phyloP scores from a whole-genome alignment of 2,888 invertebrate genomes.

The Branchipolynoe longqiensis region DNA sequence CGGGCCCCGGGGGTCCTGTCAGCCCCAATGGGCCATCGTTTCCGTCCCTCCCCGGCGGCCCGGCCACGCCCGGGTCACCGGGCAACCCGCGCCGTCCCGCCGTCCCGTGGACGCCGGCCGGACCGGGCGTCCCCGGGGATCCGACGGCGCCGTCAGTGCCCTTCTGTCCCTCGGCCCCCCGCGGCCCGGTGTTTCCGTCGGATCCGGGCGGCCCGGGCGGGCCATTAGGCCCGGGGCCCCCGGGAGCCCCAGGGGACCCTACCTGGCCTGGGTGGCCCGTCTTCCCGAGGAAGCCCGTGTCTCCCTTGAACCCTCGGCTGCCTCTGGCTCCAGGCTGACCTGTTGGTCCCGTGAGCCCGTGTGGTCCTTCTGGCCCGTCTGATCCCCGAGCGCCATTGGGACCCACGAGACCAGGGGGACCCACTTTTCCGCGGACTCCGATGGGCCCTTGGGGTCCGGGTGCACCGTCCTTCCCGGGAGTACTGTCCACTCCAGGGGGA shows the following conservation, averaged over 20 bases:
- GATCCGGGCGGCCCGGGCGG: conserved; percentile 13
- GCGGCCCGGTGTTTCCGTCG: not conserved
- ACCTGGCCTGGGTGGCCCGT: not conserved
- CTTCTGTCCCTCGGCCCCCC: not conserved
- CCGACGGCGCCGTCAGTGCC: not conserved
- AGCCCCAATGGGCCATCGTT: not conserved
- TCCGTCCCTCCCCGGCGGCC: conserved; percentile 23
- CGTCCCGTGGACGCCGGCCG: not conserved
- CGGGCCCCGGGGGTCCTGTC: not conserved
- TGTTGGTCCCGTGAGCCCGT: conserved; percentile 24
- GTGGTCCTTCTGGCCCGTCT: conserved; percentile 4
- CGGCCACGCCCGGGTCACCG: conserved; percentile 25
- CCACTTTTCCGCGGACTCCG: conserved; percentile 14
- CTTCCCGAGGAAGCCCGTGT: conserved; percentile 33
- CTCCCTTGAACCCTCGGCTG: conserved; percentile 57
- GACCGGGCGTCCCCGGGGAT: not conserved
- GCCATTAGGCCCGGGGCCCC: not conserved
- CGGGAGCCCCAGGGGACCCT: conserved; percentile 48
- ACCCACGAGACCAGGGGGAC: not conserved
- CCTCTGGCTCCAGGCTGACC: conserved; percentile 61
- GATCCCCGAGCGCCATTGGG: conserved; percentile 1
- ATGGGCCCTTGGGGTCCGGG: conserved; percentile 52
- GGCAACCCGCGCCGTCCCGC: not conserved
- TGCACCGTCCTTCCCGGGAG: conserved; percentile 9
- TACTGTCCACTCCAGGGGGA: not conserved